A percentile compares a stretch with the other conserved stretches of the same genome.
phyloP scores from a whole-genome alignment of 2,888 invertebrate species.

The Malthinus flaveolus region DNA sequence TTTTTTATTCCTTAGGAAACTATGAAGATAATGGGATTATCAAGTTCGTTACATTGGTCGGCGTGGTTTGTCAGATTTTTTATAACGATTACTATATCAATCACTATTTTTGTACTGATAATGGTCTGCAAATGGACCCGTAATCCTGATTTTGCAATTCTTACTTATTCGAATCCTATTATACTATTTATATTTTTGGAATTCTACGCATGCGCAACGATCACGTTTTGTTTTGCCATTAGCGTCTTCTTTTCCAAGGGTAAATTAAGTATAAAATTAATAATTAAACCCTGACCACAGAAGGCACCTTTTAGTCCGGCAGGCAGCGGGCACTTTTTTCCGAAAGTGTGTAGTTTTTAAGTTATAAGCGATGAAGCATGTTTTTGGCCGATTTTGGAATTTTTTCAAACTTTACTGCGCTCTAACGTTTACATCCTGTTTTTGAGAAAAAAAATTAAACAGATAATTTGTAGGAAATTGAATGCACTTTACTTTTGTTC shows the following conservation, averaged over 20 bases:
- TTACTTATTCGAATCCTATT: constrained; percentile 68
- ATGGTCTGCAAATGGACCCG: constrained; percentile 53
- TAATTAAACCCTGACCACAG: constrained; percentile 54
- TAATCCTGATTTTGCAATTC: constrained; percentile 60
- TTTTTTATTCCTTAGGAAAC: constrained; percentile 65
- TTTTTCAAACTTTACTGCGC: no score
- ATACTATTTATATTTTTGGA: constrained; percentile 72
- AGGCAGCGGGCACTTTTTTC: constrained; percentile 61
- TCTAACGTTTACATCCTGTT: no score
- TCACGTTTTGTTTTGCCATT: constrained; percentile 78
- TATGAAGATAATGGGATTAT: constrained; percentile 89
- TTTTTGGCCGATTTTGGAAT: no score
- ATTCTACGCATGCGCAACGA: constrained; percentile 70
- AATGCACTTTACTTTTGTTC: no score
- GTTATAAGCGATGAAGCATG: no score
- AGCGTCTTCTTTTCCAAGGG: constrained; percentile 81
- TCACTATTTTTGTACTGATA: constrained; percentile 59
- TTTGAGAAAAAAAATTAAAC: no score
- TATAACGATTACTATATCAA: constrained; percentile 64
- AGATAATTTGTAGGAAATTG: no score
- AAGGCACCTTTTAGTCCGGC: constrained; percentile 79
- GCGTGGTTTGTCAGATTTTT: constrained; percentile 83
- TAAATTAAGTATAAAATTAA: constrained; percentile 45
- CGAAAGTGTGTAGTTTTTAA: no score
- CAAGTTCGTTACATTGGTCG: constrained; percentile 81